Evolutionary conservation across 2,888 invertebrate species (phyloP), one percentile per base, ranked within the genome.

Genomic region (Hofmannophila pseudospretella): DNA sequence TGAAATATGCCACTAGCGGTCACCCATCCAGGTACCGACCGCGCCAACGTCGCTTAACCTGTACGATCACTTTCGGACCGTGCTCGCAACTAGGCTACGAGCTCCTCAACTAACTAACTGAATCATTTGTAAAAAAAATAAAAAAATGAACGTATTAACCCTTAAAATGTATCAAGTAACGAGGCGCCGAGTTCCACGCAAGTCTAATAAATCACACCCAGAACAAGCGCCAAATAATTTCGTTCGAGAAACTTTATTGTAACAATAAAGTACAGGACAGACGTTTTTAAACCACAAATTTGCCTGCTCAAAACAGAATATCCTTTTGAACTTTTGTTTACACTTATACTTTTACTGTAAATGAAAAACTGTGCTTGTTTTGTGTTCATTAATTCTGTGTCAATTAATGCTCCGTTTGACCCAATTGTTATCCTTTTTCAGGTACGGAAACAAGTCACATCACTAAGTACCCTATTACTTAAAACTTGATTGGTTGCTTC

Each of bases 221-320:
- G 39, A 66, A 60, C 62, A 63, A 67, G 63, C 64, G 60, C 61
- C 63, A 62, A 70, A 77, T 70, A 70, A 74, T 66, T 72, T 67
- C 38, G 55, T 52, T 35, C 20, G 33, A 44, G 51, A 54, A 64
- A 68, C 64, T 77, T 79, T 79, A 76, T 74, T 64, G 67, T 63
- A 69, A 76, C 71, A 73, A 77, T 79, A 78, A 78, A 76, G 51
- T 58, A 57, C 48, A 41, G 45, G 40, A 46, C 41, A 44, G 69
- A 69, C 66, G 52, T 71, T 72, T 69, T 68, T 58, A 63, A 63
- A 43, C 58, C 71, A 61, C 68, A 69, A 70, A 71, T 75, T 69
- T 58, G 54, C 57, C 50, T 37, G 55, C 47, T 51, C 58, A 52
- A 66, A 72, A 69, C 71, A 69, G 67, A 62, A 62, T 58, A 55